These are phyloP conservation scores for Frankliniella intonsa DNA, from an alignment of 2,888 invertebrate genomes.

Conservation along the genomic window DNA sequence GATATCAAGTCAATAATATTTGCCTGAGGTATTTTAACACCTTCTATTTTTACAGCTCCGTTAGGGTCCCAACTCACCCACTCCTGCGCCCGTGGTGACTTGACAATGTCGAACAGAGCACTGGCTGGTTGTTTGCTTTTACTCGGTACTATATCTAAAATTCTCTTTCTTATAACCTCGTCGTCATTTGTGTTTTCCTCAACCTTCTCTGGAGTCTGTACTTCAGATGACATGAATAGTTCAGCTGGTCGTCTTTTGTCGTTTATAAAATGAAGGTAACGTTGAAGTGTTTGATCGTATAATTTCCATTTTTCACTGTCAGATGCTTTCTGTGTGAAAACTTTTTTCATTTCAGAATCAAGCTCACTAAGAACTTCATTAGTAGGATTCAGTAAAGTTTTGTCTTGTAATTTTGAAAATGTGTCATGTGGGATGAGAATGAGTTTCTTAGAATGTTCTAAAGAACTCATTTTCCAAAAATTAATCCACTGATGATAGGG, in stretches of 20 bases:
- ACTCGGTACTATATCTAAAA: background rate
- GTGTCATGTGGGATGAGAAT: background rate
- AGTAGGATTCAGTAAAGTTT: too few species aligned
- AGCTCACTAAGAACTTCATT: background rate
- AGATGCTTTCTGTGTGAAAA: background rate
- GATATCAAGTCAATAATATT: background rate
- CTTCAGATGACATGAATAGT: background rate
- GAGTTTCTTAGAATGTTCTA: background rate
- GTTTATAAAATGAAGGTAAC: background rate
- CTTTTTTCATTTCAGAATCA: background rate
- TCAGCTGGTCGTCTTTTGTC: background rate
- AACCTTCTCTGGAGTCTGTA: background rate
- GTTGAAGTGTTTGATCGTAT: background rate
- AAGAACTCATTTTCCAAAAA: background rate
- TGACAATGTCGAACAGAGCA: background rate
- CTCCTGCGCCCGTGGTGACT: background rate
- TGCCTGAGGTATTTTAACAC: background rate
- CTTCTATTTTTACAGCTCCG: background rate
- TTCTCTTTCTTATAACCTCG: background rate
- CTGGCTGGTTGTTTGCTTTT: background rate
- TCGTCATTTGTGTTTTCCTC: background rate
- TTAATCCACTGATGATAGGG: background rate
- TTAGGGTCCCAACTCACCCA: background rate
- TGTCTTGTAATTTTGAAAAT: too few species aligned
- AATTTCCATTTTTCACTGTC: background rate